Percentiles rank a stretch among this genome's conserved stretches.
phyloP scores from a whole-genome alignment of 2,113 vertebrate species.

The Lepus americanus region DNA sequence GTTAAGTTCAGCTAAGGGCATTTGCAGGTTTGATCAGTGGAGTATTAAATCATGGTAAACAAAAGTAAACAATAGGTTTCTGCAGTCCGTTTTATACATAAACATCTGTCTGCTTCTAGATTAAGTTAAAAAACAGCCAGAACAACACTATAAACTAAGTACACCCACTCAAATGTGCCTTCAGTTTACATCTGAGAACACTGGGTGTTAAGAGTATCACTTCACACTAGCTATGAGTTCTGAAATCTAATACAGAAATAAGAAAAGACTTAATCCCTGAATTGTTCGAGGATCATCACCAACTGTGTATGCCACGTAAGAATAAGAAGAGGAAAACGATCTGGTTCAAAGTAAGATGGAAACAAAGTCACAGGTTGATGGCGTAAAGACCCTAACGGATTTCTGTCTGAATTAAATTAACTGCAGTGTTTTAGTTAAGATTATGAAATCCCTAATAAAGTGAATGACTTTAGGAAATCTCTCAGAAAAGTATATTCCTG shows the following conservation, averaged over 20 bases:
- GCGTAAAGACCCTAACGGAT: background rate
- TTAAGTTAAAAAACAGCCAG: constrained; percentile 68
- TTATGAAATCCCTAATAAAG: constrained; percentile 80
- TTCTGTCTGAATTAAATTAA: constrained; percentile 75
- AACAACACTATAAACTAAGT: constrained; percentile 73
- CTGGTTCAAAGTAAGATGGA: constrained; percentile 51
- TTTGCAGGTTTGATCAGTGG: constrained; percentile 41
- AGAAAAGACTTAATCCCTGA: constrained; percentile 17
- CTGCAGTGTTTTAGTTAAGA: constrained; percentile 82
- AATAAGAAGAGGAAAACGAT: background rate
- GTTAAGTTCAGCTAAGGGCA: constrained; percentile 70
- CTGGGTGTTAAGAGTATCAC: background rate
- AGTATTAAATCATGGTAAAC: constrained; percentile 58
- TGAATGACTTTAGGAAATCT: constrained; percentile 76
- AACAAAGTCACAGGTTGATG: constrained; percentile 3
- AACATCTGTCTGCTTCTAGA: constrained; percentile 61
- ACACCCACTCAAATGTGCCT: background rate
- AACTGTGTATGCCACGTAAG: background rate
- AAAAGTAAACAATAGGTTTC: constrained; percentile 37
- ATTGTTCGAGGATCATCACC: constrained; percentile 4
- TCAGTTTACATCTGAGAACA: constrained; percentile 40
- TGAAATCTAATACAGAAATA: constrained; percentile 38
- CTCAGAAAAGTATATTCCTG: constrained; percentile 82
- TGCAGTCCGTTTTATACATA: constrained; percentile 49
- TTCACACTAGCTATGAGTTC: background rate